phyloP scores from a whole-genome alignment of 2,797 vertebrate genomes.

The Natrix natrix region DNA sequence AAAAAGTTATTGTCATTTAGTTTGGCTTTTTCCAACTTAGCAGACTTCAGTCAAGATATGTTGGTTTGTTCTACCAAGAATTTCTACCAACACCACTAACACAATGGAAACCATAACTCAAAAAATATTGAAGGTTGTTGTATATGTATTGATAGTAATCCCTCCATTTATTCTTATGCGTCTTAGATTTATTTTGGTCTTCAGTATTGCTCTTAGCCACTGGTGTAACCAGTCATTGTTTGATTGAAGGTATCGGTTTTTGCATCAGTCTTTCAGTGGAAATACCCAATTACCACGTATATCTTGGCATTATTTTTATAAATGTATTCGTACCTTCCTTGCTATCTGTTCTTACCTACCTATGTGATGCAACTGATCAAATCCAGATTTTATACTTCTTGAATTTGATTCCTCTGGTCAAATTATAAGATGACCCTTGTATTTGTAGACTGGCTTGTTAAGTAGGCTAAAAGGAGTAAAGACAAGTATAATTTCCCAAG shows the following conservation, averaged over 20 bases:
- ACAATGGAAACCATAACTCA: not conserved
- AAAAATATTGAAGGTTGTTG: not conserved
- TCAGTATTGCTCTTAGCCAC: not conserved
- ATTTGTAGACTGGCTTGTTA: not conserved
- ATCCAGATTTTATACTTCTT: not conserved
- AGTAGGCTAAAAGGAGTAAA: not conserved
- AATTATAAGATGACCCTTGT: not conserved
- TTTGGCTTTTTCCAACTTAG: not conserved
- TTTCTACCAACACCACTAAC: not conserved
- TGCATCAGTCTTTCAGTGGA: not conserved
- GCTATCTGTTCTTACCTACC: not conserved
- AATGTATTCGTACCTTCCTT: not conserved
- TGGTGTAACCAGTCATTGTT: not conserved
- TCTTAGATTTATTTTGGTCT: not conserved
- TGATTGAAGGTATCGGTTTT: not conserved
- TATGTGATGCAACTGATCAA: not conserved
- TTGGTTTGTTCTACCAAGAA: not conserved
- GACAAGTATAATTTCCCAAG: not conserved
- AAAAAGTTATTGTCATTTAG: not conserved
- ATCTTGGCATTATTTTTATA: not conserved
- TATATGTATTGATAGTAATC: not conserved
- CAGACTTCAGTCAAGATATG: not conserved
- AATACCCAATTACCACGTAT: not conserved
- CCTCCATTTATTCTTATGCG: not conserved
- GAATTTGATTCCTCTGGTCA: not conserved